These are phyloP conservation scores for Patella caerulea DNA, from an alignment of 2,888 invertebrate species.

Conservation along the genomic window DNA sequence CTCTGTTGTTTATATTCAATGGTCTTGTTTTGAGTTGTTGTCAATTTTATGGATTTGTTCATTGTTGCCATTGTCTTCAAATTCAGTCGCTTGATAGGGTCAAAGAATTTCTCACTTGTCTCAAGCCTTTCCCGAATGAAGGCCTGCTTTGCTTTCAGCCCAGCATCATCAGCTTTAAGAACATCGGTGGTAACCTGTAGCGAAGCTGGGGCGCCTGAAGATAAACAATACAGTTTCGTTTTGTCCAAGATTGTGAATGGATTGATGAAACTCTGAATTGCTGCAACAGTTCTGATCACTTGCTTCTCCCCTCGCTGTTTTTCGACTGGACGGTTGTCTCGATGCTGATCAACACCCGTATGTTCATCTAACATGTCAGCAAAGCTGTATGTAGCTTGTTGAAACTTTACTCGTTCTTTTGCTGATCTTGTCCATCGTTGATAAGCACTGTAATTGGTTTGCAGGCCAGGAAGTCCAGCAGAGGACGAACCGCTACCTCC, in stretches of 20 bases:
- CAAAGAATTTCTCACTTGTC: conserved; percentile 26
- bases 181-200: conserved; percentile 14
- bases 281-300: conserved; percentile 26
- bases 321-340: conserved; percentile 35
- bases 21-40: conserved; percentile 25
- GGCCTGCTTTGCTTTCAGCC: conserved; percentile 17
- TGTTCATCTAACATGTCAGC: conserved; percentile 30
- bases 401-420: conserved; percentile 28
- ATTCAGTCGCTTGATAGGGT: conserved; percentile 27
- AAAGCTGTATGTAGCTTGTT: conserved; percentile 20
- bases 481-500: conserved; percentile 25
- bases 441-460: conserved; percentile 34
- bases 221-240: conserved; percentile 27
- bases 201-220: conserved; percentile 28
- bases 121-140: no score
- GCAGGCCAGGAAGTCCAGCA: conserved; percentile 34
- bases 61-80: conserved; percentile 27
- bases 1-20: conserved; percentile 34
- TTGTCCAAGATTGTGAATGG: conserved; percentile 34
- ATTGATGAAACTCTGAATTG: conserved; percentile 33
- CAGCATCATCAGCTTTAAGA: conserved; percentile 14
- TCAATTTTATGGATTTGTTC: conserved; percentile 27
- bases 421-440: conserved; percentile 36
- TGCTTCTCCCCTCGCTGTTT: conserved; percentile 30
- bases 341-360: conserved; percentile 22